phyloP scores from a whole-genome alignment of 2,113 vertebrate genomes.

The Aramus guarauna region DNA sequence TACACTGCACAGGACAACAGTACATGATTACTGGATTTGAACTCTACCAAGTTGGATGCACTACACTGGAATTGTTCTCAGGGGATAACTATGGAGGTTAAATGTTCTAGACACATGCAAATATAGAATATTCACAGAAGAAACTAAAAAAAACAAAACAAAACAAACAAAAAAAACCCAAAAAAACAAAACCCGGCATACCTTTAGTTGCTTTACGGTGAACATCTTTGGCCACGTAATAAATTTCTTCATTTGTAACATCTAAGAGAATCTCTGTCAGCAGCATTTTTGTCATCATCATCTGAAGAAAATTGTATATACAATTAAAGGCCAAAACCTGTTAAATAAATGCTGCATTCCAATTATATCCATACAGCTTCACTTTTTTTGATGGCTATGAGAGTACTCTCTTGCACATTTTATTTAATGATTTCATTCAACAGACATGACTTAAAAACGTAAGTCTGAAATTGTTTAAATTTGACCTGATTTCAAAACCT shows the following conservation, averaged over 20 bases:
- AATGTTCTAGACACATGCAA: slow-evolving; percentile 74
- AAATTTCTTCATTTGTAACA: slow-evolving; percentile 97
- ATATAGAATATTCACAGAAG: slow-evolving; percentile 59
- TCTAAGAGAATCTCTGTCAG: slow-evolving; percentile 96
- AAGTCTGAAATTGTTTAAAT: background rate
- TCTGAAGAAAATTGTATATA: slow-evolving; percentile 70
- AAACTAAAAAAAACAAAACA: background rate
- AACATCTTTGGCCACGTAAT: slow-evolving; percentile 88
- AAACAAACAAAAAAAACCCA: no score
- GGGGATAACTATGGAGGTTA: slow-evolving; percentile 57
- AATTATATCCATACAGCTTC: background rate
- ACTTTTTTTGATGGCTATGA: background rate
- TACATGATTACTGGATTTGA: slow-evolving; percentile 59
- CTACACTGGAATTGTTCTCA: slow-evolving; percentile 58
- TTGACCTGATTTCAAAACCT: background rate
- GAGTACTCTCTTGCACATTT: background rate
- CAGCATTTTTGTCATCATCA: slow-evolving; percentile 94
- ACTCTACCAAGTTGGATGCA: slow-evolving; percentile 47
- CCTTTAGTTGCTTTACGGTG: slow-evolving; percentile 98
- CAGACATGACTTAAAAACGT: background rate
- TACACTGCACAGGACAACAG: slow-evolving; percentile 61
- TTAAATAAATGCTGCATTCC: background rate
- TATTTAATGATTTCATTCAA: background rate
- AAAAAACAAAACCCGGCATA: slow-evolving; percentile 31
- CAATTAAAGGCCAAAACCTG: background rate